phyloP scores from a whole-genome alignment of 2,797 vertebrate genomes.

The Gila robusta region DNA sequence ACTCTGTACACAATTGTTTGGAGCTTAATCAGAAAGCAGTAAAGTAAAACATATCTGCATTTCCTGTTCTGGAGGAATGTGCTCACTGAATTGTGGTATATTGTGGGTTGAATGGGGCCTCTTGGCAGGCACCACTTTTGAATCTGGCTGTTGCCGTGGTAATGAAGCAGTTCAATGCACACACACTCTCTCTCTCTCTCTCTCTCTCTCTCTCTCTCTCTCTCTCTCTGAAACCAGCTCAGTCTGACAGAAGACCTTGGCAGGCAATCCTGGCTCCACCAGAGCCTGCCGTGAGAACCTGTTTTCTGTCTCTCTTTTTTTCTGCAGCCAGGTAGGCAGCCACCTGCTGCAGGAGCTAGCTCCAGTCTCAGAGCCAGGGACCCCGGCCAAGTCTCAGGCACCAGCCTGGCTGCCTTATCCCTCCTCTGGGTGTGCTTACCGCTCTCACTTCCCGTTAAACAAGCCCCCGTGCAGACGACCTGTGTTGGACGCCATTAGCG shows the following conservation, averaged over 20 bases:
- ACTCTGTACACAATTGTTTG: constrained; percentile 26
- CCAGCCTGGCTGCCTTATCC: constrained; percentile 46
- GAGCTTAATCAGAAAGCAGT: constrained; percentile 38
- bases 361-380: constrained; percentile 53
- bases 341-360: constrained; percentile 60
- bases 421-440: constrained; percentile 43
- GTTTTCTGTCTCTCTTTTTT: constrained; percentile 60
- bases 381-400: constrained; percentile 57
- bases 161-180: constrained; percentile 85
- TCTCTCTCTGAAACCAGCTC: constrained; percentile 50
- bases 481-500: constrained; percentile 53
- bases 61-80: constrained; percentile 66
- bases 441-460: constrained; percentile 49
- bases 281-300: constrained; percentile 58
- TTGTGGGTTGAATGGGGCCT: constrained; percentile 76
- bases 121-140: constrained; percentile 73
- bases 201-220: constrained; percentile 7
- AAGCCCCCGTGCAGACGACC: constrained; percentile 42
- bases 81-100: constrained; percentile 63
- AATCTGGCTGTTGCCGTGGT: constrained; percentile 76
- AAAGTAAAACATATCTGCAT: constrained; percentile 44
- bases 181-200: no score
- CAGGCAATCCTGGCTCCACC: constrained; percentile 60
- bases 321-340: constrained; percentile 62
- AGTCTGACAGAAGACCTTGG: constrained; percentile 64